Evolutionary conservation across 1,140 invertebrate species (phyloP).

Genomic region (Trachymyrmex septentrionalis): DNA sequence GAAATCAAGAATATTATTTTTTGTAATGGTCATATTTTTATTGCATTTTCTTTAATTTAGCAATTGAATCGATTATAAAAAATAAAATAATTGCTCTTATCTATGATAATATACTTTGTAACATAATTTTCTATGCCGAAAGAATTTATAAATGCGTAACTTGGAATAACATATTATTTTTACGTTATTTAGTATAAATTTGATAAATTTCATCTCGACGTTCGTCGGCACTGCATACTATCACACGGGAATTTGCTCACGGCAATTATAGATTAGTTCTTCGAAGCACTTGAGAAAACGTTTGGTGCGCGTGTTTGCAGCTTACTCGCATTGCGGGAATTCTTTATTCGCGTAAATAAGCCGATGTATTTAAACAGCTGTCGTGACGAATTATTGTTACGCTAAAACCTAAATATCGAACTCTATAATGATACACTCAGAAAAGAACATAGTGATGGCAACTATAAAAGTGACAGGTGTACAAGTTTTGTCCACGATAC

Average conservation of each 20-base stretch:
- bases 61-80: background rate
- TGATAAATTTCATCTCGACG: background rate
- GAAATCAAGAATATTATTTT: background rate
- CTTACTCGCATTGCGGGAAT: slow-evolving; percentile 16
- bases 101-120: background rate
- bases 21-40: no score
- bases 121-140: background rate
- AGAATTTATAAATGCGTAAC: background rate
- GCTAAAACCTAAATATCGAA: slow-evolving; percentile 14
- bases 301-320: background rate
- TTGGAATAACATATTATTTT: background rate
- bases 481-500: no score
- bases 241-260: background rate
- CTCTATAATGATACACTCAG: background rate
- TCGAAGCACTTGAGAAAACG: slow-evolving; percentile 32
- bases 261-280: slow-evolving; percentile 34
- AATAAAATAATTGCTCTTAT: background rate
- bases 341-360: slow-evolving; percentile 40
- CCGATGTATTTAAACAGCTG: slow-evolving; percentile 65
- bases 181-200: background rate
- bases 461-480: no score
- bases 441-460: no score
- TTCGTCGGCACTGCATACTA: background rate
- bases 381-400: background rate
- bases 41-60: background rate